A percentile compares a stretch with the other conserved stretches of the same genome.
These are phyloP conservation scores for Halocynthia aurantium DNA, from an alignment of 23 tunicate genomes.

Conservation along the genomic window DNA sequence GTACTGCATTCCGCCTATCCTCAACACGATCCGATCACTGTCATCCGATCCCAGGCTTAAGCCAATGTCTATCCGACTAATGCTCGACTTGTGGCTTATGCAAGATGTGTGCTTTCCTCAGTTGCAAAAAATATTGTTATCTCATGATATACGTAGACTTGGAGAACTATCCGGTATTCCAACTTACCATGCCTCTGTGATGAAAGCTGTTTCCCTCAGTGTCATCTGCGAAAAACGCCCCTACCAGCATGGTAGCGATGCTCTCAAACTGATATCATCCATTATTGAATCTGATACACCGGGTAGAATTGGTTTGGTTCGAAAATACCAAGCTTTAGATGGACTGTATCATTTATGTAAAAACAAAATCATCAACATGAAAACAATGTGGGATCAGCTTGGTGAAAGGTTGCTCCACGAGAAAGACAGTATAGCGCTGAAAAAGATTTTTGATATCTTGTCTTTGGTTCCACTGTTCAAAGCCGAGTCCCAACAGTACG, in stretches of 20 bases:
- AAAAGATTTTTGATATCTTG: slow-evolving; percentile 24
- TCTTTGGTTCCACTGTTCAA: slow-evolving; percentile 35
- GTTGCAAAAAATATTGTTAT: slow-evolving; percentile 29
- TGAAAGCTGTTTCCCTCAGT: slow-evolving; percentile 25
- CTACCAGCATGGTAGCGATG: slow-evolving; percentile 38
- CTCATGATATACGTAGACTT: background rate
- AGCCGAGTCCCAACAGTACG: background rate
- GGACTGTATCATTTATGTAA: slow-evolving; percentile 35
- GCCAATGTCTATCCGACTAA: slow-evolving; percentile 25
- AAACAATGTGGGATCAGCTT: slow-evolving; percentile 28
- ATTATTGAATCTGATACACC: background rate
- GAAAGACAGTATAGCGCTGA: background rate
- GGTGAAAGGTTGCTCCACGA: background rate
- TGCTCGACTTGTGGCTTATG: slow-evolving; percentile 43
- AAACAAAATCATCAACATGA: slow-evolving; percentile 30
- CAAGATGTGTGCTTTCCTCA: slow-evolving; percentile 65
- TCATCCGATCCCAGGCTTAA: background rate
- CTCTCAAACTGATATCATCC: slow-evolving; percentile 20
- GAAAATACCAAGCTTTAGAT: slow-evolving; percentile 19
- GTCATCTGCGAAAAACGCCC: slow-evolving; percentile 34
- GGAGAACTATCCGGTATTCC: background rate
- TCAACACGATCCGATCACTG: slow-evolving; percentile 36
- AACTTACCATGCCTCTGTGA: slow-evolving; percentile 8
- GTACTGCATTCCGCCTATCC: slow-evolving; percentile 28
- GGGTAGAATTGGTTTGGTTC: background rate